Percentiles rank a stretch among this genome's conserved stretches.
Conservation (phyloP, 2,888 invertebrate species). For the Tipula lateralis region DNA sequence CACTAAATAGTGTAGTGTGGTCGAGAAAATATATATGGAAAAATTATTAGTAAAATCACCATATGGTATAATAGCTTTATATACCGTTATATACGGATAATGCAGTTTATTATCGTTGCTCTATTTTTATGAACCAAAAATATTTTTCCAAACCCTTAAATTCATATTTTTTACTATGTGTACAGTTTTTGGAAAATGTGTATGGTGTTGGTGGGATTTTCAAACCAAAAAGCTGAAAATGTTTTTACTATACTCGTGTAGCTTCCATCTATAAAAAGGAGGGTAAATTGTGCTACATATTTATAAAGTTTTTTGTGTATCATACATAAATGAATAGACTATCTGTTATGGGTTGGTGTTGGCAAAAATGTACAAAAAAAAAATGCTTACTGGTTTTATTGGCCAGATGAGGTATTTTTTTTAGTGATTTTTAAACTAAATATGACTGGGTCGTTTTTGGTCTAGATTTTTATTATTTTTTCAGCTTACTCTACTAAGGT, state of each 20-base stretch:
- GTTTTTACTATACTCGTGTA: background rate
- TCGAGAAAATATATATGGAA: background rate
- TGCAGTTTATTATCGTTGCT: slow-evolving; percentile 9
- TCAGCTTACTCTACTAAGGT: no score
- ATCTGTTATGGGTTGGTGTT: background rate
- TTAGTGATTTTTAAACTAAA: background rate
- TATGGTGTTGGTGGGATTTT: background rate
- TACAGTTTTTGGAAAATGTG: background rate
- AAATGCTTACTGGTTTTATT: slow-evolving; percentile 1
- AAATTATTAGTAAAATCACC: background rate
- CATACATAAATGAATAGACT: background rate
- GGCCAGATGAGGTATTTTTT: slow-evolving; percentile 16
- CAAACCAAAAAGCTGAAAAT: background rate
- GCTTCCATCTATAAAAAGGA: background rate
- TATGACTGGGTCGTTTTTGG: background rate
- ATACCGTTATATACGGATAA: background rate
- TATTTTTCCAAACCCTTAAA: background rate
- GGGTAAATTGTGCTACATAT: background rate
- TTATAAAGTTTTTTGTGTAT: background rate
- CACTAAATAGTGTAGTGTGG: background rate
- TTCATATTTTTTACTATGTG: background rate
- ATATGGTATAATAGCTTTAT: background rate
- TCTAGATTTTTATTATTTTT: background rate
- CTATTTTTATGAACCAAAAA: slow-evolving; percentile 24
- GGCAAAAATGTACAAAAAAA: background rate